Conservation (phyloP, 1,140 invertebrate genomes). For the Cryptotermes secundus region DNA sequence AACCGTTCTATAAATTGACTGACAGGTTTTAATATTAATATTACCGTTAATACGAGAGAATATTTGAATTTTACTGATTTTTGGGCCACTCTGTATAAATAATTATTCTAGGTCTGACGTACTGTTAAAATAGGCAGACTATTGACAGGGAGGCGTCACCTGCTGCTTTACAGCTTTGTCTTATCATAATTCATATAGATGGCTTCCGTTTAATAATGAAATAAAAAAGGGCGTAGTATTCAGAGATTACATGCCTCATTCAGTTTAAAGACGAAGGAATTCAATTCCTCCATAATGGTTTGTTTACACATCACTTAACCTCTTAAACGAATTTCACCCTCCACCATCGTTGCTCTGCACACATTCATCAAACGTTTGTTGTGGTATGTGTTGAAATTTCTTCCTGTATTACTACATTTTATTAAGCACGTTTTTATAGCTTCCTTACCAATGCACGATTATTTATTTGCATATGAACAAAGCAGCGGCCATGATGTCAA, state of each 20-base stretch:
- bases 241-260: not conserved
- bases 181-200: not conserved
- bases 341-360: too few species aligned
- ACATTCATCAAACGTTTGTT: not conserved
- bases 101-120: not conserved
- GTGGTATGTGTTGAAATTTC: not conserved
- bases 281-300: not conserved
- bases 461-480: not conserved
- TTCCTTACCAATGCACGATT: not conserved
- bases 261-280: not conserved
- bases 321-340: not conserved
- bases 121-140: too few species aligned
- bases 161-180: constrained; percentile 13
- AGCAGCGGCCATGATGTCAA: not conserved
- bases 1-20: too few species aligned
- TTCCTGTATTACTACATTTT: not conserved
- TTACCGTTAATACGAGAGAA: too few species aligned
- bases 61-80: too few species aligned
- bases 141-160: not conserved
- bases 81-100: not conserved
- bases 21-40: too few species aligned
- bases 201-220: not conserved
- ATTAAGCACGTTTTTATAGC: not conserved
- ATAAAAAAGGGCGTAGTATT: not conserved
- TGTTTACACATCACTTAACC: constrained; percentile 12